These are phyloP conservation scores for Caenorhabditis doughertyi DNA, from an alignment of 2,888 invertebrate genomes.

Conservation along the genomic window DNA sequence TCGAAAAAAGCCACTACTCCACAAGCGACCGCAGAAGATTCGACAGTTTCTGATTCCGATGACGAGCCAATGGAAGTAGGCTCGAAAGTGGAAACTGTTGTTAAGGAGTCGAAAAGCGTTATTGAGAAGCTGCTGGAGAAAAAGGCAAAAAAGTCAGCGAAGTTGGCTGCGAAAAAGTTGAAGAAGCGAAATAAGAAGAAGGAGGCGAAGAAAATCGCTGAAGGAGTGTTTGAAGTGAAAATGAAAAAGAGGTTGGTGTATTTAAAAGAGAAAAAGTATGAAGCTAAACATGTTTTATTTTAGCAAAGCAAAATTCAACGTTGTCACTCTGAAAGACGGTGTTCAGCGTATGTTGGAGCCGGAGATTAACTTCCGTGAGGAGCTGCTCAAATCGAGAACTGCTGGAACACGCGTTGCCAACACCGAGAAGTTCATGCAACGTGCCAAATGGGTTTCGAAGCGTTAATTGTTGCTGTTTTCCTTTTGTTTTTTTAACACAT, in stretches of 20 bases:
- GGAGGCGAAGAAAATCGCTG: constrained; percentile 43
- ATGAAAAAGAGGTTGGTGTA: constrained; percentile 52
- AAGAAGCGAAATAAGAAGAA: constrained; percentile 53
- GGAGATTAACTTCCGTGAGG: constrained; percentile 53
- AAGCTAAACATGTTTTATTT: constrained; percentile 7
- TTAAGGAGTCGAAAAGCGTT: neutral
- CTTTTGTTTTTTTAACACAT: neutral
- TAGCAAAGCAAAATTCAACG: constrained; percentile 59
- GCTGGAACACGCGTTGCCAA: constrained; percentile 41
- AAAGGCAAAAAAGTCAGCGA: constrained; percentile 35
- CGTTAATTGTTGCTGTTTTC: neutral
- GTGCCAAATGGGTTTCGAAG: constrained; percentile 42
- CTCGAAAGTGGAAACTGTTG: constrained; percentile 16
- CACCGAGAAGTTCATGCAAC: constrained; percentile 31
- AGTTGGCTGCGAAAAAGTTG: constrained; percentile 23
- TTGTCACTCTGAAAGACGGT: constrained; percentile 52
- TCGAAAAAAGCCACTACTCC: constrained; percentile 11
- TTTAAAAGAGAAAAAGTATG: neutral
- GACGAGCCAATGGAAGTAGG: constrained; percentile 30
- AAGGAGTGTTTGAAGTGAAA: constrained; percentile 52
- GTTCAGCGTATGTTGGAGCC: constrained; percentile 55
- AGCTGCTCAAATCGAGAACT: constrained; percentile 48
- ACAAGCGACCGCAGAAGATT: neutral
- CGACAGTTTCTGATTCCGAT: constrained; percentile 1
- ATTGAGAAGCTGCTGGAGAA: constrained; percentile 51